A percentile compares a stretch with the other conserved stretches of the same genome.
Conservation (phyloP, 2,113 vertebrate genomes). For the Tetrao urogallus region DNA sequence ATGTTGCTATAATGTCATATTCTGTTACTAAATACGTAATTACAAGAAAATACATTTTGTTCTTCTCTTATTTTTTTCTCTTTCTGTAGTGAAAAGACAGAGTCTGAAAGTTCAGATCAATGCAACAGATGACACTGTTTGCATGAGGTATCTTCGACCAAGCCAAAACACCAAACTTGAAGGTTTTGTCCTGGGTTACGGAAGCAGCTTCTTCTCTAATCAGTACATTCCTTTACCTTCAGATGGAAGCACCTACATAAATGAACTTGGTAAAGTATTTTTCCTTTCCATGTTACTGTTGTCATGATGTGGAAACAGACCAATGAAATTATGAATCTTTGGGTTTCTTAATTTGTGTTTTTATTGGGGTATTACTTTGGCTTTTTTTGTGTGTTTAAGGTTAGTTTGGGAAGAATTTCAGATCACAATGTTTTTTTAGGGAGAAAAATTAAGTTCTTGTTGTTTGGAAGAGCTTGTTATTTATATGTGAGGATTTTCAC, state of each 20-base stretch:
- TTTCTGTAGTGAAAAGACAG: constrained; percentile 85
- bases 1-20: background rate
- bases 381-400: background rate
- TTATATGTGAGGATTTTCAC: background rate
- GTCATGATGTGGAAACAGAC: background rate
- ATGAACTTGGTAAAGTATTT: constrained; percentile 89
- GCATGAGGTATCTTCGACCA: constrained; percentile 89
- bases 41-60: background rate
- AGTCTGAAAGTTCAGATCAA: constrained; percentile 93
- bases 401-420: background rate
- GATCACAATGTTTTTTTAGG: background rate
- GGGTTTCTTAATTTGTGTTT: background rate
- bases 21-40: background rate
- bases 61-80: background rate
- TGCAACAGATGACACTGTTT: constrained; percentile 89
- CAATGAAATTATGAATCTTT: background rate
- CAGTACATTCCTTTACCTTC: constrained; percentile 91
- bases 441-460: background rate
- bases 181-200: constrained; percentile 95
- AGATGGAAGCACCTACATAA: constrained; percentile 84
- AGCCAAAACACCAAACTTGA: constrained; percentile 85
- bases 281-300: background rate
- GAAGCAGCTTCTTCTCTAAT: constrained; percentile 91
- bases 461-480: background rate
- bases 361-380: background rate